Evolutionary conservation across 2,888 invertebrate genomes (phyloP).

Genomic region (Eristalis pertinax): DNA sequence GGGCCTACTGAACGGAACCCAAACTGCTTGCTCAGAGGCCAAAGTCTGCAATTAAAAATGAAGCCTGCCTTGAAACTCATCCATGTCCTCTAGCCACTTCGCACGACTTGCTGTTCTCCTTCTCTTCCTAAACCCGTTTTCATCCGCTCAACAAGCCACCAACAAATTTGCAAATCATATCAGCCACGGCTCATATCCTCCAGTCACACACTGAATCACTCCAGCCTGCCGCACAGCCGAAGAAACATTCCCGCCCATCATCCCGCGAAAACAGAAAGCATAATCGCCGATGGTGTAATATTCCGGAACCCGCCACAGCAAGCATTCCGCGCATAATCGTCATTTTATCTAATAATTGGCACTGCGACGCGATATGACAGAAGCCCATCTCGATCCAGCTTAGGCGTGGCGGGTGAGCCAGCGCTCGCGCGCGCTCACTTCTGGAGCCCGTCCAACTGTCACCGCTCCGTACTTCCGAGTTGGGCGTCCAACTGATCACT

Average conservation of each 20-base stretch:
- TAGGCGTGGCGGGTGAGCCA: constrained; percentile 42
- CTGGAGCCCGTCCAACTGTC: constrained; percentile 48
- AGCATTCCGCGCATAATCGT: constrained; percentile 26
- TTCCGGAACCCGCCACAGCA: constrained; percentile 22
- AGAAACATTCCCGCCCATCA: not conserved
- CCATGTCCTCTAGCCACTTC: not conserved
- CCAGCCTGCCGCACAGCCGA: too few species aligned
- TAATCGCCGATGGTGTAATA: not conserved
- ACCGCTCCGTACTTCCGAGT: constrained; percentile 58
- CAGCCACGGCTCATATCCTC: not conserved
- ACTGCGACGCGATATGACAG: constrained; percentile 4
- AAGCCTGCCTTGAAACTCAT: too few species aligned
- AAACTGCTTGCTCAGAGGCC: too few species aligned
- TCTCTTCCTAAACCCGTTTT: not conserved
- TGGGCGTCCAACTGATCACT: constrained; percentile 56
- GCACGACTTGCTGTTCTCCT: not conserved
- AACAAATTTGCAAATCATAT: not conserved
- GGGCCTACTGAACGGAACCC: too few species aligned
- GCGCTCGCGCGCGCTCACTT: constrained; percentile 22
- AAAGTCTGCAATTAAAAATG: too few species aligned
- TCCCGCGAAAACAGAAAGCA: not conserved
- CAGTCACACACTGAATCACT: too few species aligned
- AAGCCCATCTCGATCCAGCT: constrained; percentile 12
- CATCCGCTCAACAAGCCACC: not conserved
- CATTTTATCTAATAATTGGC: constrained; percentile 59